Base-by-base conservation (phyloP, 2,113 vertebrate species). In the Rhodinocichla rosea region DNA sequence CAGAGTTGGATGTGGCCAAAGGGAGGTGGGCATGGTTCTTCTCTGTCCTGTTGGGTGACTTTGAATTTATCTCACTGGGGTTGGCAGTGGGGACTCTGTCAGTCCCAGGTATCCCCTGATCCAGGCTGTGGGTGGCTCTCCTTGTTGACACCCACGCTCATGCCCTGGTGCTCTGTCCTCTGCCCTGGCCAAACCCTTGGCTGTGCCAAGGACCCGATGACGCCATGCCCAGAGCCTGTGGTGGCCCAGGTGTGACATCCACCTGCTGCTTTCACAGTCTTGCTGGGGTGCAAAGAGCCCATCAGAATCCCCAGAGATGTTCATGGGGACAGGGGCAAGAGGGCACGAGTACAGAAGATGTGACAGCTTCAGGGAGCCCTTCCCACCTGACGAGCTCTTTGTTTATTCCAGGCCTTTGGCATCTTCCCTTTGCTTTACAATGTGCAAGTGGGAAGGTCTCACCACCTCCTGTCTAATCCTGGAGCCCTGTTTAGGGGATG, bases 271-370 rank as follows among this genome's bases (percentile, higher is more conserved):
- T 57, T 67, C 39, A n/a, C 15, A 47, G 33, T 15, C n/a, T 14
- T 70, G 23, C 13, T 69, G 56, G 18, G 16, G 11, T 47, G 20
- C 32, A 55, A 47, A 82, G 49, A 45, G 18, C 39, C 40, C 53
- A n/a, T 7, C 1, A 3, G 40, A 19, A 47, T 57, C n/a, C 78
- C 20, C 70, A 75, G 75, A 33, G 60, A 8, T 13, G 9, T 35
- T 75, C 23, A 4, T 11, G 33, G 20, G 50, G 27, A 39, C 21
- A 30, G 20, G 56, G 27, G 6, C 10, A 63, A 40, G 11, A 69
- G 13, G 16, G 19, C 22, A 62, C 0, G 6, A 87, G 42, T 0
- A 0, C 3, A 15, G 75, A 68, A 44, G 53, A 13, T 10, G 26
- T 50, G 20, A 13, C 1, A 3, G 18, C 50, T 86, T 42, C 57